phyloP scores from a whole-genome alignment of 1,140 invertebrate species.

The Penaeus chinensis region DNA sequence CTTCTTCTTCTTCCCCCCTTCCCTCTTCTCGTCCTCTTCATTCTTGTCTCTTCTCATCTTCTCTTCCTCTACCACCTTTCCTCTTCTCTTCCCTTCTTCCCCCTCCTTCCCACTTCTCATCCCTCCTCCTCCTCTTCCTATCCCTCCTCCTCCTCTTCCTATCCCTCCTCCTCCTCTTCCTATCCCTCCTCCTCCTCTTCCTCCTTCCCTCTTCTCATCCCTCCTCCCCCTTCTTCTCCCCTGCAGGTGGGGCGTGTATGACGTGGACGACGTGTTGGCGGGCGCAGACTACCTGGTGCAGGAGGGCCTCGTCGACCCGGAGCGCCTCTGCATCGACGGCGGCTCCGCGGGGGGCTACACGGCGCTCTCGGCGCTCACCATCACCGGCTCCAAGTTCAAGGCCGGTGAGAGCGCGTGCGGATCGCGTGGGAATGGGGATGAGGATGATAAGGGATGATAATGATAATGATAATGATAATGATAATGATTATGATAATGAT shows the following conservation, averaged over 20 bases:
- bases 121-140: neutral
- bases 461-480: too few relatives aligned
- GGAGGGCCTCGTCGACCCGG: conserved; percentile 32
- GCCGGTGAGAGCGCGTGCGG: conserved; percentile 1
- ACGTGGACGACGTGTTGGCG: conserved; percentile 44
- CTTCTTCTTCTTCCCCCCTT: neutral
- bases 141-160: neutral
- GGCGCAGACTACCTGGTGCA: conserved; percentile 35
- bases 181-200: neutral
- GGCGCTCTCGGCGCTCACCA: conserved; percentile 40
- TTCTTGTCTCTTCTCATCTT: neutral
- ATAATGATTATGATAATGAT: neutral
- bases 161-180: neutral
- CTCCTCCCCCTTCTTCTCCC: neutral
- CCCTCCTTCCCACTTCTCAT: neutral
- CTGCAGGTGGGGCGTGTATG: conserved; percentile 51
- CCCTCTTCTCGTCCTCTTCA: neutral
- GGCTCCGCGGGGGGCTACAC: conserved; percentile 30
- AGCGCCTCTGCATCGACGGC: conserved; percentile 33
- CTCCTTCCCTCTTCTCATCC: neutral
- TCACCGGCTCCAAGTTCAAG: conserved; percentile 34
- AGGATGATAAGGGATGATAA: too few relatives aligned
- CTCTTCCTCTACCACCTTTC: too few relatives aligned
- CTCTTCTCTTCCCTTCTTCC: neutral
- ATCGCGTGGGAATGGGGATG: too few relatives aligned